Evolutionary conservation across 2,113 vertebrate genomes (phyloP).

Genomic region (Tupaia tana): DNA sequence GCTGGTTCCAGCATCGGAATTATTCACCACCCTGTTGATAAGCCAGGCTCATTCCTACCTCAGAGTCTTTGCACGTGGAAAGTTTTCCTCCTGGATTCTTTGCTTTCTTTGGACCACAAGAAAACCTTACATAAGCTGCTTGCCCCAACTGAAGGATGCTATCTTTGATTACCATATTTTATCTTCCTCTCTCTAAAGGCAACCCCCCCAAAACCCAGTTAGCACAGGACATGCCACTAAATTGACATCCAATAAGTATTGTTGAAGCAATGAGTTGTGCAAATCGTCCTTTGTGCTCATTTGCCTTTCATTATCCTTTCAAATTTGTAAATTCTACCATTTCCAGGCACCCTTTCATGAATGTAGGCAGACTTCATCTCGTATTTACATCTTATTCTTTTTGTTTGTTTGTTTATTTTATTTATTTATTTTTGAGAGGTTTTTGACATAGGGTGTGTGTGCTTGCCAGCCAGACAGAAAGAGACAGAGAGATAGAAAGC

Average conservation of each 20-base stretch:
- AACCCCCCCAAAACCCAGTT: background rate
- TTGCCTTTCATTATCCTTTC: background rate
- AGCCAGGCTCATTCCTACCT: background rate
- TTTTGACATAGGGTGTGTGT: too few relatives aligned
- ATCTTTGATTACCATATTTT: background rate
- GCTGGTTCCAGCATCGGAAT: background rate
- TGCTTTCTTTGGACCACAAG: background rate
- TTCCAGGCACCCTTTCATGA: background rate
- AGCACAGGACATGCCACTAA: background rate
- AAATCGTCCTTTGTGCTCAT: background rate
- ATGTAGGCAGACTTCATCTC: background rate
- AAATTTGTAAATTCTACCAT: background rate
- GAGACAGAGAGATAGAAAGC: too few relatives aligned
- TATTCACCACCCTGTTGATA: background rate
- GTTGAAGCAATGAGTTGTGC: background rate
- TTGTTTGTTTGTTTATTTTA: too few relatives aligned
- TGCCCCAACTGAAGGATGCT: background rate
- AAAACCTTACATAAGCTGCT: background rate
- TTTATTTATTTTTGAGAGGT: too few relatives aligned
- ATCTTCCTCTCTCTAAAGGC: background rate
- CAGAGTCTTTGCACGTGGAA: background rate
- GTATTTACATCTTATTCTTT: too few relatives aligned
- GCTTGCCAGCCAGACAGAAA: too few relatives aligned
- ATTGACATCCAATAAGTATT: background rate
- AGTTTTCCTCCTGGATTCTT: background rate